Conservation (phyloP, 2,797 vertebrate genomes). For the Dendrocincla tyrannina region DNA sequence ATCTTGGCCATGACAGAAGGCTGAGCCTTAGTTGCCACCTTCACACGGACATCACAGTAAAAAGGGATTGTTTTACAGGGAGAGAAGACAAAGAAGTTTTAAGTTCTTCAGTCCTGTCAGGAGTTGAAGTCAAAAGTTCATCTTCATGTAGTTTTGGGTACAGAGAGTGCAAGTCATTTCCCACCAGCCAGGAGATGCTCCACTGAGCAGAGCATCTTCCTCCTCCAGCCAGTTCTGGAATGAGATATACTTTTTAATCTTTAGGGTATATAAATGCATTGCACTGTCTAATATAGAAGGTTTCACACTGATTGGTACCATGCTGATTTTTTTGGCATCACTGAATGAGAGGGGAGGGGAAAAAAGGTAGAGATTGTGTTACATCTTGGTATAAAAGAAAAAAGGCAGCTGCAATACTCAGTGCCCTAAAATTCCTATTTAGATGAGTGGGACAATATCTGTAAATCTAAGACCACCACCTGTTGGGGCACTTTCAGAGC, state of each 20-base stretch:
- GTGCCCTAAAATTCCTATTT: neutral
- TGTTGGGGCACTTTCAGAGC: neutral
- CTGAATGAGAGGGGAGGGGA: neutral
- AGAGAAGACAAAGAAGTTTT: conserved; percentile 43
- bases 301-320: neutral
- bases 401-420: neutral
- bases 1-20: conserved; percentile 48
- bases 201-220: neutral
- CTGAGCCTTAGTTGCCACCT: conserved; percentile 38
- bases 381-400: neutral
- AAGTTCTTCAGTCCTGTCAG: conserved; percentile 7
- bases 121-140: conserved; percentile 57
- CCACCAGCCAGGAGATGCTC: neutral
- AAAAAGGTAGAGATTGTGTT: neutral
- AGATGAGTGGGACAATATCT: neutral
- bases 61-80: conserved; percentile 26
- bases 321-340: neutral
- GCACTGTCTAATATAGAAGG: neutral
- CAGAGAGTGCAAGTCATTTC: neutral
- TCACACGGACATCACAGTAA: neutral
- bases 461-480: neutral
- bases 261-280: neutral
- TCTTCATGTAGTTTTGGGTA: neutral
- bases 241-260: neutral
- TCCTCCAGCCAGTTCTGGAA: neutral